Evolutionary conservation across 2,113 vertebrate genomes (phyloP), one percentile per base, ranked within the genome.

Genomic region (Budorcas taxicolor): DNA sequence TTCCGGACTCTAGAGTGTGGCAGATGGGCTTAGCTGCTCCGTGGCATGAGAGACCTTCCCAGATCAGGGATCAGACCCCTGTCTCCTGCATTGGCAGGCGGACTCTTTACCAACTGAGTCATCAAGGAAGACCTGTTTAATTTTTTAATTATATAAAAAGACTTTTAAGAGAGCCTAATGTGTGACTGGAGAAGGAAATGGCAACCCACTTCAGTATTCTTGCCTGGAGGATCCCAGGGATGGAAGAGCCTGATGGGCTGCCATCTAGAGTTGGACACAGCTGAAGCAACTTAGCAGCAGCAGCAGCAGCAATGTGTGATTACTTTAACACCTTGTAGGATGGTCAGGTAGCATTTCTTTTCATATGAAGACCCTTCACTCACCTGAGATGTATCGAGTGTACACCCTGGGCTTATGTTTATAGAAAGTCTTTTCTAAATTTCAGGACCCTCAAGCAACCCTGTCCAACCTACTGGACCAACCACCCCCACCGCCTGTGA

Each of bases 401-500:
- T 29, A 29, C n/a, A 81, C 9, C 2, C n/a, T 21, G 14, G 23
- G n/a, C 9, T 83, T 60, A 19, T 2, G 5, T 25, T 87, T 62
- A 60, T 53, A 10, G 76, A 93, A 96, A 57, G 4, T 1, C 4
- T 23, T 31, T 36, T 80, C 45, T 52, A 25, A 60, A 60, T 86
- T 33, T 67, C 60, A 99, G 99, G 99, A 81, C 86, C 0, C 6
- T 96, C 98, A 40, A 45, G 33, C 27, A 81, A 87, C 91, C 93
- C 98, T 6, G 1, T 96, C 17, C 80, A 98, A 55, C 99, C 99
- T 87, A 98, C 98, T 19, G 98, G 99, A 64, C 98, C 99, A 0
- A 1, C 82, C 81, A 99, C 99, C 23, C 99, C 99, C 43, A 81
- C 97, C 43, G 91, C 98, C 81, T 99, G 99, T 91, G 99, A 99